Base-by-base conservation (phyloP, 2,113 vertebrate genomes). In the Opisthocomus hoazin region DNA sequence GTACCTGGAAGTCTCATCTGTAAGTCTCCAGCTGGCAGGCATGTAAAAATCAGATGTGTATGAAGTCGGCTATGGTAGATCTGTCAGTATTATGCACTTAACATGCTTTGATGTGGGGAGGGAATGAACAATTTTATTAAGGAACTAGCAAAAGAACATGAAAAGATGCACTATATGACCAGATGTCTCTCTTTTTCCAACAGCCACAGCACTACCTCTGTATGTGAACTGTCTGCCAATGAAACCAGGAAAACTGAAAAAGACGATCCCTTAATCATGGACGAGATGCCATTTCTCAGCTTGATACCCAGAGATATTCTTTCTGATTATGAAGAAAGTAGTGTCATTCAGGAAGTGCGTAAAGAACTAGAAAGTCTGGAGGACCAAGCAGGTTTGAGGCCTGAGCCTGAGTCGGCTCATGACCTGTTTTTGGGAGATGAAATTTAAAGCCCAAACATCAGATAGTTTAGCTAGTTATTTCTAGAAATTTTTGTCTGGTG, bases 321-420 rank as follows among this genome's bases (percentile, higher is more conserved):
- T 5, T 85, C 87, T 0, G 97, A 96, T 13, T 97, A 97, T 0
- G 97, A 96, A 57, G 98, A 97, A 1, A 97, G 84, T 4, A 94
- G 95, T 5, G 65, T 98, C 66, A 81, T 97, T 21, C 96, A 97
- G 87, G 97, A 97, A 84, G 96, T 98, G 50, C 97, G 73, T 3
- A 97, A 88, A 81, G 97, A 98, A 70, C 96, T 98, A 81, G 95
- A 97, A 80, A 96, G 87, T 26, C 93, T 98, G 86, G 97, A 98
- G 68, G 87, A 95, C 24, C 80, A 96, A 19, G 87, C 90, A 71
- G 95, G 73, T 10, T 65, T 95, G 19, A 60, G 87, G 58, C 64
- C 66, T 36, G 96, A 96, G 84, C 90, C 94, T 1, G 79, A 87
- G 30, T 69, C 82, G 5, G 75, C 84, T 79, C 81, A 65, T 5